phyloP scores from a whole-genome alignment of 2,797 vertebrate genomes.

The Jordanella pulchra region DNA sequence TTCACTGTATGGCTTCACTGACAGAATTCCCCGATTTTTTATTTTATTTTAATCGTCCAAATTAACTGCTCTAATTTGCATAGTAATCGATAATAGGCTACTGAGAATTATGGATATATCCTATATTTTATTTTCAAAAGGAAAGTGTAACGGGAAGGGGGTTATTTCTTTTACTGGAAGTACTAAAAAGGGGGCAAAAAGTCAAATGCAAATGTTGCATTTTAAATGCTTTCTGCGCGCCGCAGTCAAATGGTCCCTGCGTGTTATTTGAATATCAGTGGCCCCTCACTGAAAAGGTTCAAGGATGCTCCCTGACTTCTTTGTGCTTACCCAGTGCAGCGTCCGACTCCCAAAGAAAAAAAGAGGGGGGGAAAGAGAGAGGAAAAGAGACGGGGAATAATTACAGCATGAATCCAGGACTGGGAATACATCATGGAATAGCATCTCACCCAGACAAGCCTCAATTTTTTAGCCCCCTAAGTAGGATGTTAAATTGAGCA shows the following conservation, averaged over 20 bases:
- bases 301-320: slow-evolving; percentile 99
- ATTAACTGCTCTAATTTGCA: slow-evolving; percentile 99
- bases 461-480: slow-evolving; percentile 76
- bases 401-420: slow-evolving; percentile 92
- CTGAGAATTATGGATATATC: slow-evolving; percentile 86
- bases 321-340: slow-evolving; percentile 99
- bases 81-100: slow-evolving; percentile 89
- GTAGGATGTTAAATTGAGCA: slow-evolving; percentile 98
- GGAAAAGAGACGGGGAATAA: slow-evolving; percentile 86
- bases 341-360: slow-evolving; percentile 91
- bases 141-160: slow-evolving; percentile 92
- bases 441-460: slow-evolving; percentile 93
- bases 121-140: slow-evolving; percentile 83
- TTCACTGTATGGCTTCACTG: slow-evolving; percentile 94
- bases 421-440: slow-evolving; percentile 93
- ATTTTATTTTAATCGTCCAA: slow-evolving; percentile 99
- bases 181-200: slow-evolving; percentile 85
- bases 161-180: slow-evolving; percentile 84
- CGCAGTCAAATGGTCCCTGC: slow-evolving; percentile 93
- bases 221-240: slow-evolving; percentile 89
- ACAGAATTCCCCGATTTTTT: slow-evolving; percentile 98
- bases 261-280: slow-evolving; percentile 99
- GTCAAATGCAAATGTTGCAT: slow-evolving; percentile 98
- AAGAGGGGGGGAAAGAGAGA: slow-evolving; percentile 45
- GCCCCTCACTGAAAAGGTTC: slow-evolving; percentile 96